These are phyloP conservation scores for Sclerodermus sp. DNA, from an alignment of 2,888 invertebrate genomes.

Conservation along the genomic window DNA sequence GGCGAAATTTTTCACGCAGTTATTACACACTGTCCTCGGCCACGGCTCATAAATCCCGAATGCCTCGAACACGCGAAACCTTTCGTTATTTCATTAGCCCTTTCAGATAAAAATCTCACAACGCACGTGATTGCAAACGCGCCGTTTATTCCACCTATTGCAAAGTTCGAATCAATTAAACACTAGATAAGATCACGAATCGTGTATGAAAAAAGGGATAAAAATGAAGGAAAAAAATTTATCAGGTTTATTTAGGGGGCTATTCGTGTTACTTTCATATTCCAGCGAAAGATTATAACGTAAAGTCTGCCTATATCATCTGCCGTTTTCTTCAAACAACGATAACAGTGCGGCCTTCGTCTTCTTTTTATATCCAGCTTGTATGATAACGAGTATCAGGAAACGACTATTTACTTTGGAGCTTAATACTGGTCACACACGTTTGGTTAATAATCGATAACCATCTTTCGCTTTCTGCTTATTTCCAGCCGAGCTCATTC, in stretches of 20 bases:
- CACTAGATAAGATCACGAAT: too few relatives aligned
- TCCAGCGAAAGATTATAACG: slow-evolving; percentile 14
- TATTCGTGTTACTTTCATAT: slow-evolving; percentile 15
- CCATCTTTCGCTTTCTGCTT: neutral
- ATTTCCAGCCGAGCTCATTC: too few relatives aligned
- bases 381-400: slow-evolving; percentile 17
- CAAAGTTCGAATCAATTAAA: too few relatives aligned
- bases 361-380: slow-evolving; percentile 2
- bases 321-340: neutral
- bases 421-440: slow-evolving; percentile 8
- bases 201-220: too few relatives aligned
- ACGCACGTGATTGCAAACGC: too few relatives aligned
- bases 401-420: slow-evolving; percentile 22
- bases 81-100: too few relatives aligned
- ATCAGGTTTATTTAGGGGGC: too few relatives aligned
- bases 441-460: neutral
- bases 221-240: too few relatives aligned
- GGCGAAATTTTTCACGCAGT: neutral
- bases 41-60: neutral
- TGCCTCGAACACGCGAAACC: neutral
- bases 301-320: slow-evolving; percentile 10
- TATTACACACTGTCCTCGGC: neutral
- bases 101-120: too few relatives aligned
- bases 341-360: slow-evolving; percentile 12
- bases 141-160: too few relatives aligned